Evolutionary conservation across 2,797 vertebrate species (phyloP).

Genomic region (Sebastes itinus): DNA sequence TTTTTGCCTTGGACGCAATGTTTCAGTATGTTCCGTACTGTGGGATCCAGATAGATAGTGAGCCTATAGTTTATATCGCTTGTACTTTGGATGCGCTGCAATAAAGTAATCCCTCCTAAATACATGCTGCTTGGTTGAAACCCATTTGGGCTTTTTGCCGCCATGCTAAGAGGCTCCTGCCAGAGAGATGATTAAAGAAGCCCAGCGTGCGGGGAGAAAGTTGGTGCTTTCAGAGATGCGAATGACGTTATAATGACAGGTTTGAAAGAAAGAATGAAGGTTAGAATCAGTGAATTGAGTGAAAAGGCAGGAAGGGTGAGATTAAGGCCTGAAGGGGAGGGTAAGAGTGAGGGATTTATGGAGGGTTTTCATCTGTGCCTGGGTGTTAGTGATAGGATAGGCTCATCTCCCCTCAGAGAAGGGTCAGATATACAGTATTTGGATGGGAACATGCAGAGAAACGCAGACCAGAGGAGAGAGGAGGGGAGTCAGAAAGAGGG

Average conservation of each 20-base stretch:
- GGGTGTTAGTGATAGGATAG: slow-evolving; percentile 29
- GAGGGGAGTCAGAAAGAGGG: slow-evolving; percentile 10
- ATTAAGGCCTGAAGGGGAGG: slow-evolving; percentile 8
- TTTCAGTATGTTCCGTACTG: slow-evolving; percentile 8
- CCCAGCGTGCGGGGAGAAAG: neutral
- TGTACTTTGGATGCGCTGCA: slow-evolving; percentile 31
- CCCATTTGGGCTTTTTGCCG: slow-evolving; percentile 26
- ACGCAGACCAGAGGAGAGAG: slow-evolving; percentile 12
- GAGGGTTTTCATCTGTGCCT: slow-evolving; percentile 31
- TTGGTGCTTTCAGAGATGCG: neutral
- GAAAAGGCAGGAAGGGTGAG: slow-evolving; percentile 36
- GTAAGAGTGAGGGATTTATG: slow-evolving; percentile 9
- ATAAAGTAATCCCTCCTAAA: slow-evolving; percentile 52
- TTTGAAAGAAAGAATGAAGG: neutral
- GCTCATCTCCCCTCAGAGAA: neutral
- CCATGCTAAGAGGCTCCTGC: slow-evolving; percentile 36
- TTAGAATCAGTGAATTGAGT: slow-evolving; percentile 16
- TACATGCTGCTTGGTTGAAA: slow-evolving; percentile 9
- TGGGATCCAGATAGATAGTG: slow-evolving; percentile 14
- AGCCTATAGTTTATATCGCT: slow-evolving; percentile 1
- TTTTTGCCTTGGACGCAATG: neutral
- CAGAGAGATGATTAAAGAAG: slow-evolving; percentile 46
- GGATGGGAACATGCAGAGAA: slow-evolving; percentile 36
- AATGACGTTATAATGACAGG: slow-evolving; percentile 34
- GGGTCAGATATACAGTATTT: slow-evolving; percentile 12